Evolutionary conservation across 2,113 vertebrate species (phyloP).

Genomic region (Hymenochirus boettgeri): DNA sequence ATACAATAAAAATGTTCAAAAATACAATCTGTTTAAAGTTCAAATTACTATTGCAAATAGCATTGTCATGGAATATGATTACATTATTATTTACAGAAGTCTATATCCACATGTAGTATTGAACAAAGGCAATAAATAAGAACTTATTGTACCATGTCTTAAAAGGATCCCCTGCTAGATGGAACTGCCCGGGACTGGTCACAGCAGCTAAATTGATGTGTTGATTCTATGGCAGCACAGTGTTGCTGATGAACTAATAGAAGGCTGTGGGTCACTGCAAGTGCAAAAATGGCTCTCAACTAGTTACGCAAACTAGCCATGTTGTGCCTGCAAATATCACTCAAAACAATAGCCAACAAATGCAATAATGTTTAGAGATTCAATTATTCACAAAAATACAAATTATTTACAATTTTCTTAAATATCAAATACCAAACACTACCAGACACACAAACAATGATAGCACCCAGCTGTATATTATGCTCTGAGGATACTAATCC

Average conservation of each 20-base stretch:
- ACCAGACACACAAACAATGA: slow-evolving; percentile 50
- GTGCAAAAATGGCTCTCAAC: slow-evolving; percentile 55
- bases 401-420: slow-evolving; percentile 55
- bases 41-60: slow-evolving; percentile 59
- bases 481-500: neutral
- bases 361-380: slow-evolving; percentile 59
- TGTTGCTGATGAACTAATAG: slow-evolving; percentile 8
- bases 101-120: slow-evolving; percentile 58
- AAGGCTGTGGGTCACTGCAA: slow-evolving; percentile 49
- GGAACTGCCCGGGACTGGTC: slow-evolving; percentile 13
- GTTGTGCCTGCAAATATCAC: slow-evolving; percentile 52
- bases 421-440: slow-evolving; percentile 66
- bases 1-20: slow-evolving; percentile 64
- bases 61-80: slow-evolving; percentile 57
- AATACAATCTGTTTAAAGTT: slow-evolving; percentile 57
- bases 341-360: slow-evolving; percentile 47
- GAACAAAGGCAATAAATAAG: slow-evolving; percentile 78
- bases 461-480: slow-evolving; percentile 15
- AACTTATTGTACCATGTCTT: slow-evolving; percentile 47
- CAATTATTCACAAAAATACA: slow-evolving; percentile 71
- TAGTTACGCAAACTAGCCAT: slow-evolving; percentile 57
- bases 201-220: slow-evolving; percentile 27
- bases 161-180: slow-evolving; percentile 6
- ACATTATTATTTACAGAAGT: slow-evolving; percentile 69
- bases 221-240: slow-evolving; percentile 11